Base-by-base conservation (phyloP, 1,140 invertebrate species). In the Papilio machaon region DNA sequence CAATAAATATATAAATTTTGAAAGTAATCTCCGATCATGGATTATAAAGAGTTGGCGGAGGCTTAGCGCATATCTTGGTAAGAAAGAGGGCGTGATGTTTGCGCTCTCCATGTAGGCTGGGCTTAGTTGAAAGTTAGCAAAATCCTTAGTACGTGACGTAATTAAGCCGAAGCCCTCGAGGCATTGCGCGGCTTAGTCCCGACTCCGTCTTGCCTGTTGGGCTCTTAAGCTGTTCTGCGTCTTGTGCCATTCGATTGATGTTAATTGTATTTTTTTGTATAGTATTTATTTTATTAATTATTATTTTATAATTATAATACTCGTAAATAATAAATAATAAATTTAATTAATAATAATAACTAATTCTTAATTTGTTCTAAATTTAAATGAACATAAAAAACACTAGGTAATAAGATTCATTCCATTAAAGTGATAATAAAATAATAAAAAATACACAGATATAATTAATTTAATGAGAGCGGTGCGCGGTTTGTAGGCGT, bases 61-160 rank as follows among this genome's bases (percentile, higher is more conserved):
- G 86, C 88, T 92, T 90, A 89, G 84, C 88, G 89, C 88, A 87
- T 87, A 90, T 89, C 91, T 87, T 85, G 75, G 84, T 85, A 88
- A 88, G 85, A 88, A 89, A 82, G 54, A 58, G 78, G 85, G 81
- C 86, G 85, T 88, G 88, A 88, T 90, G 87, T 88, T 88, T 88
- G 83, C 83, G 79, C 80, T 84, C 77, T 86, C 81, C 85, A 85
- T 89, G 86, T 87, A 88, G 85, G 85, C 88, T 82, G 78, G 85
- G 90, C 91, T 92, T 91, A 92, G 89, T 91, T 90, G 88, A 90
- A 91, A 92, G 85, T 92, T 92, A 88, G 89, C 85, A 73, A 86
- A 89, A 91, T 90, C 90, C 90, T 82, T 82, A 83, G 82, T 91
- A 92, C 91, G 91, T 92, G 91, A 92, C 86, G 87, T 91, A 92